Conservation (phyloP, 35 echinoderm and acorn worm species). For the Anneissia japonica region DNA sequence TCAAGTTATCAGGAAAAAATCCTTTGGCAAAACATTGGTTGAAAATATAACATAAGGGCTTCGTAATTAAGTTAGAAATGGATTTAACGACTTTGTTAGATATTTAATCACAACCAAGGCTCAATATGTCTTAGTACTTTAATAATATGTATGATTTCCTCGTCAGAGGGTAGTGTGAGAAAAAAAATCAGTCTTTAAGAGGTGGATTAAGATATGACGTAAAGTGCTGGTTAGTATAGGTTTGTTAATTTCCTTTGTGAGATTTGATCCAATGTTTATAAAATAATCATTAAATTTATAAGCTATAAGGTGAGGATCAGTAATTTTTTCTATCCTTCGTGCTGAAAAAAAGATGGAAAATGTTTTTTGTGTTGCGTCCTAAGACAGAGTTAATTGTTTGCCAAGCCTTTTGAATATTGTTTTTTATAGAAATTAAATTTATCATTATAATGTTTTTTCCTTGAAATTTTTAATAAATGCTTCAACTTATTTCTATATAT, state of each 20-base stretch:
- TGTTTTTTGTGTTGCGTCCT: neutral
- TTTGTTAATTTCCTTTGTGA: neutral
- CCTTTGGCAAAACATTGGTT: neutral
- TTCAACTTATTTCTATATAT: neutral
- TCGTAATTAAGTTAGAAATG: too few relatives aligned
- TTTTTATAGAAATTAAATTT: neutral
- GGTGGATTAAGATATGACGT: neutral
- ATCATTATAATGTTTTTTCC: neutral
- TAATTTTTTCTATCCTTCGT: neutral
- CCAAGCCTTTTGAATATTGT: neutral
- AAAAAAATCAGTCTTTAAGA: neutral
- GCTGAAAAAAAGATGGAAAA: neutral
- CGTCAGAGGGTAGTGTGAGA: neutral
- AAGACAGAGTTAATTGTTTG: neutral
- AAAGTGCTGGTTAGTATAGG: neutral
- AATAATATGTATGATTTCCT: neutral
- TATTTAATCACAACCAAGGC: neutral
- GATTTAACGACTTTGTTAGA: neutral
- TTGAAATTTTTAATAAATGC: neutral
- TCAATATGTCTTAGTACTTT: neutral
- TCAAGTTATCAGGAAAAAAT: too few relatives aligned
- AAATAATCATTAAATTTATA: neutral
- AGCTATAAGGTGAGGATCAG: neutral
- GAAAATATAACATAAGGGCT: neutral
- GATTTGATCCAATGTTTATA: neutral